phyloP scores from a whole-genome alignment of 2,797 vertebrate species.

The Antrozous pallidus region DNA sequence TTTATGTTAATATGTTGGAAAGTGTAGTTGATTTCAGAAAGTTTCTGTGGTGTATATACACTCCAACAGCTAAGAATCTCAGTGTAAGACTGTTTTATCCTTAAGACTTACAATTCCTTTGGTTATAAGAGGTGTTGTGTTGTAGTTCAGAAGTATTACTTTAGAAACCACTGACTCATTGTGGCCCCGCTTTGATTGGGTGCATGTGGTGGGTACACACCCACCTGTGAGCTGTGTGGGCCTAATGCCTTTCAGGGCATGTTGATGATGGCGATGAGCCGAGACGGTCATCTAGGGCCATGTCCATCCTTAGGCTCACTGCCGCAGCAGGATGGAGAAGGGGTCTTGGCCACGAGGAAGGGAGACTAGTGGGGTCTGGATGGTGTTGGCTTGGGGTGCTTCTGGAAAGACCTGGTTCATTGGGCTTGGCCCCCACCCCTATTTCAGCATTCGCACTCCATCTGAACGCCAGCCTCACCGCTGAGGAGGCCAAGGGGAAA shows the following conservation, averaged over 20 bases:
- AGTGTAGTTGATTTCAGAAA: slow-evolving; percentile 33
- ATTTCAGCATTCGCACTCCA: slow-evolving; percentile 22
- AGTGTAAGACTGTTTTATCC: slow-evolving; percentile 40
- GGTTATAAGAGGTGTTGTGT: neutral
- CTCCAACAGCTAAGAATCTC: neutral
- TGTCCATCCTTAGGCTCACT: neutral
- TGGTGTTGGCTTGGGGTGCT: slow-evolving; percentile 23
- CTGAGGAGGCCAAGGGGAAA: slow-evolving; percentile 8
- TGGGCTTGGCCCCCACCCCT: slow-evolving; percentile 21
- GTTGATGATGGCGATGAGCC: slow-evolving; percentile 21
- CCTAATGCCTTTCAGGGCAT: slow-evolving; percentile 59
- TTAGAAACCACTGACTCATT: slow-evolving; percentile 51
- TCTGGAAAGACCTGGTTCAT: neutral
- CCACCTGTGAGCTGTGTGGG: slow-evolving; percentile 58
- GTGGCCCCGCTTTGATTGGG: slow-evolving; percentile 19
- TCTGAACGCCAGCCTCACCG: neutral
- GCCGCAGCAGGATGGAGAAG: neutral
- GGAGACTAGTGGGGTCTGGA: neutral
- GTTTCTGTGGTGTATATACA: neutral
- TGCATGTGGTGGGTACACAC: neutral
- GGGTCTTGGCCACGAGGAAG: slow-evolving; percentile 2
- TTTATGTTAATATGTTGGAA: slow-evolving; percentile 51
- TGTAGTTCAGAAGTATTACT: neutral
- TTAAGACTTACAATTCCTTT: slow-evolving; percentile 3
- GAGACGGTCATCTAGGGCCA: slow-evolving; percentile 42